Conservation (phyloP, 2,888 invertebrate species). For the Minunthozetes semirufus region DNA sequence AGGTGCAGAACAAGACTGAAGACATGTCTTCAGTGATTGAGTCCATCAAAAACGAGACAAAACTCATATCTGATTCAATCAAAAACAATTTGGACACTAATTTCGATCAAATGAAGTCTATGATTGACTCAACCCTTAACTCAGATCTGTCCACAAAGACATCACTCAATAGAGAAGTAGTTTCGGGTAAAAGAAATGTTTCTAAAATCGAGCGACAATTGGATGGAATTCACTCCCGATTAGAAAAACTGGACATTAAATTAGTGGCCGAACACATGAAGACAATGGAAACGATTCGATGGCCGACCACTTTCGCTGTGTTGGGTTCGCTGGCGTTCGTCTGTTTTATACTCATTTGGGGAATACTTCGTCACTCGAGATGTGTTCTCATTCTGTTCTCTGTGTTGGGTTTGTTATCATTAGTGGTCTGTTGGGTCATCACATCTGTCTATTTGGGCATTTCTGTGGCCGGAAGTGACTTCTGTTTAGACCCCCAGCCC, state of each 20-base stretch:
- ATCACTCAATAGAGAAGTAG: not conserved
- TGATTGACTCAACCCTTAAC: constrained; percentile 30
- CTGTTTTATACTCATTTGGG: constrained; percentile 79
- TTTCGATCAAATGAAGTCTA: constrained; percentile 34
- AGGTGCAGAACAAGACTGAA: constrained; percentile 48
- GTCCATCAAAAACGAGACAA: constrained; percentile 34
- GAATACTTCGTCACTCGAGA: constrained; percentile 77
- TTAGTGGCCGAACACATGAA: constrained; percentile 44
- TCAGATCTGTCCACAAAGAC: constrained; percentile 14
- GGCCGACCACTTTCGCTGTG: constrained; percentile 83
- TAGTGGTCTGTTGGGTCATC: constrained; percentile 80
- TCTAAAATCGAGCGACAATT: constrained; percentile 40
- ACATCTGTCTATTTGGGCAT: constrained; percentile 76
- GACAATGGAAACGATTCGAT: constrained; percentile 54
- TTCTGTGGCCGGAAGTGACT: constrained; percentile 72
- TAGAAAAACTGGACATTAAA: constrained; percentile 41
- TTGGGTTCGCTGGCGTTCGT: constrained; percentile 76
- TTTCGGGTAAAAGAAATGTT: constrained; percentile 37
- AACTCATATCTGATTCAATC: constrained; percentile 30
- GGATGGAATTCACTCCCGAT: constrained; percentile 43
- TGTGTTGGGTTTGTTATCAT: constrained; percentile 74
- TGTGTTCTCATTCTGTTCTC: constrained; percentile 81
- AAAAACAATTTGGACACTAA: constrained; percentile 34
- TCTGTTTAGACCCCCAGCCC: constrained; percentile 75
- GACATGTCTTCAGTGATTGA: constrained; percentile 36